Evolutionary conservation across 2,888 invertebrate species (phyloP).

Genomic region (Lagria hirta): DNA sequence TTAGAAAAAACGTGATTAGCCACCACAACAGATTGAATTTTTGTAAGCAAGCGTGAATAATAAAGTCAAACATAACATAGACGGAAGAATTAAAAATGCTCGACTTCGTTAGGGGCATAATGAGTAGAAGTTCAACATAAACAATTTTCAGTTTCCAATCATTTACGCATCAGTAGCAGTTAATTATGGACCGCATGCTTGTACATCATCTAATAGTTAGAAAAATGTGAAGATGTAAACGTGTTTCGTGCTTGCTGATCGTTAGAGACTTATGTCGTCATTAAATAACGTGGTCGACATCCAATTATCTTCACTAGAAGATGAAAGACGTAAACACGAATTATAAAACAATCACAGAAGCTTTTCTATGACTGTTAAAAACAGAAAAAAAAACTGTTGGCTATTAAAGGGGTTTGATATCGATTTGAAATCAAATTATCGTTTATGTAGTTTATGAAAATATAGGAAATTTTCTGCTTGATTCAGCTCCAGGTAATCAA

Average conservation of each 20-base stretch:
- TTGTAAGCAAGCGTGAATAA: too few species aligned
- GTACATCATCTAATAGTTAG: constrained; percentile 23
- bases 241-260: constrained; percentile 42
- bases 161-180: constrained; percentile 45
- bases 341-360: constrained; percentile 41
- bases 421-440: too few species aligned
- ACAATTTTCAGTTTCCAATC: constrained; percentile 42
- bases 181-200: constrained; percentile 36
- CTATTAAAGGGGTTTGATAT: too few species aligned
- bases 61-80: too few species aligned
- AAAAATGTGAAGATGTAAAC: constrained; percentile 24
- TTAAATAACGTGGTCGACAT: constrained; percentile 41
- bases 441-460: too few species aligned
- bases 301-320: constrained; percentile 41
- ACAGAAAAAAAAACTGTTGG: constrained; percentile 13
- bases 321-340: constrained; percentile 36
- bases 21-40: too few species aligned
- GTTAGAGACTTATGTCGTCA: constrained; percentile 41
- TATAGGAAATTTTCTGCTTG: too few species aligned
- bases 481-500: too few species aligned
- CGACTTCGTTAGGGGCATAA: too few species aligned
- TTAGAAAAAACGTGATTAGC: too few species aligned
- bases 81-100: too few species aligned
- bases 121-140: constrained; percentile 32
- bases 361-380: constrained; percentile 8